Evolutionary conservation across 2,888 invertebrate genomes (phyloP).

Genomic region (Morpho deidamia): DNA sequence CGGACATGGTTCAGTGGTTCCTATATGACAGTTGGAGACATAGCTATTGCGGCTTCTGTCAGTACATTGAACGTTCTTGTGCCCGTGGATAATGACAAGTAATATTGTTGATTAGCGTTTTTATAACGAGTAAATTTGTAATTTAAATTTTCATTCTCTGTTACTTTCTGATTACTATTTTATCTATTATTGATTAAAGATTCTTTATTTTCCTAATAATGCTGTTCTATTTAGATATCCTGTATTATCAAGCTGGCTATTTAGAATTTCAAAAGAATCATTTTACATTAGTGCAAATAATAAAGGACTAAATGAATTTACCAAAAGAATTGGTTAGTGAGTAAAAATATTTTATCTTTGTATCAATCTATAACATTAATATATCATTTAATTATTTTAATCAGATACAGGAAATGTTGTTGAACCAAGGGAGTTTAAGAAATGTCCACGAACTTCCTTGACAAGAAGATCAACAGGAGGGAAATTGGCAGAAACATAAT

Average conservation of each 20-base stretch:
- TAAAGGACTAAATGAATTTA: conserved; percentile 52
- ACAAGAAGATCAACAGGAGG: conserved; percentile 37
- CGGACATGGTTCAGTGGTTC: conserved; percentile 44
- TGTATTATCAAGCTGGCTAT: conserved; percentile 43
- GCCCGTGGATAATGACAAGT: conserved; percentile 47
- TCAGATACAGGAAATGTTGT: conserved; percentile 40
- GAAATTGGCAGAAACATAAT: conserved; percentile 13
- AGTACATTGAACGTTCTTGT: conserved; percentile 51
- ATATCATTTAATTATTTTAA: conserved; percentile 2
- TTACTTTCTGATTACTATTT: too few species aligned
- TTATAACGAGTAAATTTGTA: too few species aligned
- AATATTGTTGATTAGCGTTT: neutral
- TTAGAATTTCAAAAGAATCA: conserved; percentile 44
- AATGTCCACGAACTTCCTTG: conserved; percentile 44
- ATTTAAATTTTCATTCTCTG: too few species aligned
- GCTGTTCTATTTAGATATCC: conserved; percentile 38
- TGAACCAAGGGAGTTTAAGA: conserved; percentile 39
- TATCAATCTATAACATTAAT: conserved; percentile 9
- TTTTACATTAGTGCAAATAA: conserved; percentile 51
- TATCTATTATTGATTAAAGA: too few species aligned
- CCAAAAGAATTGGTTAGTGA: conserved; percentile 57
- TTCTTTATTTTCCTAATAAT: neutral
- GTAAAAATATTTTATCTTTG: neutral
- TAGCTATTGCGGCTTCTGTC: conserved; percentile 45
- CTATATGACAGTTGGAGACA: conserved; percentile 45